Evolutionary conservation across 2,113 vertebrate species (phyloP).

Genomic region (Oryctolagus cuniculus): DNA sequence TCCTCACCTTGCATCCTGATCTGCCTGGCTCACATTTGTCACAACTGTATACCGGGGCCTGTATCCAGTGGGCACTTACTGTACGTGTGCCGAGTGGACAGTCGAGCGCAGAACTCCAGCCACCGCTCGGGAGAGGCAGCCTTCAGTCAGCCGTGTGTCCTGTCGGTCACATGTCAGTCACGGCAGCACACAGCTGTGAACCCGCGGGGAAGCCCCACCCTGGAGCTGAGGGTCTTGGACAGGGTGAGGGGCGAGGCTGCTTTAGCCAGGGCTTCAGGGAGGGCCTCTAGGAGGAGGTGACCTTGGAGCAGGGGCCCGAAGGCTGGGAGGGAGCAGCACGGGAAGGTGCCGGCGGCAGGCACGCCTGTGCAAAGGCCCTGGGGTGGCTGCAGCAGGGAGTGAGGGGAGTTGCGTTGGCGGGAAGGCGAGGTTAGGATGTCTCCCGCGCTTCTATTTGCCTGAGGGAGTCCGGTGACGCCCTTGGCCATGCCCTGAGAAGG

Average conservation of each 20-base stretch:
- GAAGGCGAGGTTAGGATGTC: background rate
- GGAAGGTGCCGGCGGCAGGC: too few relatives aligned
- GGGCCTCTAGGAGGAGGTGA: background rate
- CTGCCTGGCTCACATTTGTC: background rate
- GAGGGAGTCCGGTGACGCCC: background rate
- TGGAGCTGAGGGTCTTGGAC: background rate
- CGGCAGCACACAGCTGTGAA: background rate
- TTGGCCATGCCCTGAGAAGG: background rate
- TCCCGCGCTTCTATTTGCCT: background rate
- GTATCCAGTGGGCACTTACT: background rate
- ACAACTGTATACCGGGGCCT: background rate
- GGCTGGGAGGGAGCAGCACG: background rate
- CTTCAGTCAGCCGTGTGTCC: background rate
- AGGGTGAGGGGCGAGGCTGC: background rate
- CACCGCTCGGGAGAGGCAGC: background rate
- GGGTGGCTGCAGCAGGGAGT: background rate
- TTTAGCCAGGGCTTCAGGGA: background rate
- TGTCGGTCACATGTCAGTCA: rapidly evolving
- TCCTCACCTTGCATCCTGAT: background rate
- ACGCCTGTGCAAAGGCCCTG: background rate
- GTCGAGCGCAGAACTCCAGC: background rate
- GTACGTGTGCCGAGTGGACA: background rate
- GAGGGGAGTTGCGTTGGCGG: background rate
- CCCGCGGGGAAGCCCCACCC: too few relatives aligned
- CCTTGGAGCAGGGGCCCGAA: too few relatives aligned